These are phyloP conservation scores for Exephanes ischioxanthus DNA, from an alignment of 2,888 invertebrate species.

Conservation along the genomic window DNA sequence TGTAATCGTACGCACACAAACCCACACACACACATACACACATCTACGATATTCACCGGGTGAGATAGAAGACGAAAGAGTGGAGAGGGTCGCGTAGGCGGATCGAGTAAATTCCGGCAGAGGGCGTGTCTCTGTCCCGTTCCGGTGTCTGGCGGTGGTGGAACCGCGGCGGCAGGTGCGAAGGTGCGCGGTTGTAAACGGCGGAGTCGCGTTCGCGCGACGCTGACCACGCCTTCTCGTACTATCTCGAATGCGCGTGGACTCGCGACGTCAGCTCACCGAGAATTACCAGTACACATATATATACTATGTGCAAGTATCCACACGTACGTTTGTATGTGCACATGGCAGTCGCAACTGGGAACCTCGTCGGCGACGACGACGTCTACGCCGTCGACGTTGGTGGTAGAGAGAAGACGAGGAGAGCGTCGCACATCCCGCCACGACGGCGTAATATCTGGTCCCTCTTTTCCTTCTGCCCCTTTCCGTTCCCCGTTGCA, in stretches of 20 bases:
- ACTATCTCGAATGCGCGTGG: slow-evolving; percentile 45
- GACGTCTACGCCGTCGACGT: slow-evolving; percentile 66
- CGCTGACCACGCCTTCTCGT: slow-evolving; percentile 82
- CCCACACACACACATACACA: slow-evolving; percentile 15
- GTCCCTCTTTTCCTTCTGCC: slow-evolving; percentile 65
- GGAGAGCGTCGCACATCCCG: slow-evolving; percentile 40
- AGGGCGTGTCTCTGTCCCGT: slow-evolving; percentile 83
- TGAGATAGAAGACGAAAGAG: slow-evolving; percentile 62
- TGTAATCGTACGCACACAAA: not conserved
- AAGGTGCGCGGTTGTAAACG: slow-evolving; percentile 80
- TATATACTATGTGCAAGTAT: slow-evolving; percentile 21
- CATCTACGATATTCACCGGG: slow-evolving; percentile 44
- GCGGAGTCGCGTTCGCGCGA: slow-evolving; percentile 63
- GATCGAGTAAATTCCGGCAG: slow-evolving; percentile 80
- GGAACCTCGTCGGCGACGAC: slow-evolving; percentile 69
- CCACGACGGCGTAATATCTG: slow-evolving; percentile 74
- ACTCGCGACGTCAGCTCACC: slow-evolving; percentile 64
- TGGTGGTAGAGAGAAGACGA: slow-evolving; percentile 55
- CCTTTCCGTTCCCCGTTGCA: slow-evolving; percentile 32
- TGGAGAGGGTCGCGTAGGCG: slow-evolving; percentile 75
- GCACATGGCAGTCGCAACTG: slow-evolving; percentile 36
- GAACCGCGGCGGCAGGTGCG: slow-evolving; percentile 81
- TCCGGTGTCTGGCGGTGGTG: slow-evolving; percentile 54
- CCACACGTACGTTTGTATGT: not conserved
- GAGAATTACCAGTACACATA: slow-evolving; percentile 19